These are phyloP conservation scores for Pogonocichla stellata DNA, from an alignment of 2,113 vertebrate species.

Conservation along the genomic window DNA sequence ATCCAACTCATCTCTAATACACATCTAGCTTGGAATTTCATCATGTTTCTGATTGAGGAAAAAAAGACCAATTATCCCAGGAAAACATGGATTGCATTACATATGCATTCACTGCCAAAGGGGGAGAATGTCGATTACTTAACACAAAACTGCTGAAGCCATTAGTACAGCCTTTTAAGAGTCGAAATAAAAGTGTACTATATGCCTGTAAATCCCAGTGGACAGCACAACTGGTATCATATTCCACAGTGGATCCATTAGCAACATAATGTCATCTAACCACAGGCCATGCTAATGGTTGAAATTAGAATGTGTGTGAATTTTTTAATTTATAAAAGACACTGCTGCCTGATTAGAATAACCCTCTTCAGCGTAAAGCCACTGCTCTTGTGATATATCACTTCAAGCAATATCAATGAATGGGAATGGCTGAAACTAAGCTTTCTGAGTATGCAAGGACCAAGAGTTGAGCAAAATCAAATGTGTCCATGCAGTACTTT, in stretches of 20 bases:
- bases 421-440: background rate
- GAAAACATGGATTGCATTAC: constrained; percentile 76
- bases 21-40: constrained; percentile 69
- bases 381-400: background rate
- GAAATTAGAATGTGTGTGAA: constrained; percentile 66
- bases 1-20: constrained; percentile 9
- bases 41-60: constrained; percentile 50
- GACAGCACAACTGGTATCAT: constrained; percentile 77
- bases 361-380: constrained; percentile 25
- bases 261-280: constrained; percentile 75
- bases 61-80: constrained; percentile 71
- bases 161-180: constrained; percentile 80
- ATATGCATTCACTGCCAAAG: constrained; percentile 62
- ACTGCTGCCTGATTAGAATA: constrained; percentile 22
- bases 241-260: constrained; percentile 80
- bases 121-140: constrained; percentile 70
- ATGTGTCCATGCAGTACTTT: background rate
- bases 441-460: background rate
- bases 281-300: constrained; percentile 74
- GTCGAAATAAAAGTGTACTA: constrained; percentile 77
- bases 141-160: constrained; percentile 79
- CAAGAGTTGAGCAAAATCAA: background rate
- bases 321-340: constrained; percentile 27
- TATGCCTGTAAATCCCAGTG: constrained; percentile 67
- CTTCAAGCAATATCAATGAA: background rate